phyloP scores from a whole-genome alignment of 2,797 vertebrate species.

The Gymnopithys bicolor region DNA sequence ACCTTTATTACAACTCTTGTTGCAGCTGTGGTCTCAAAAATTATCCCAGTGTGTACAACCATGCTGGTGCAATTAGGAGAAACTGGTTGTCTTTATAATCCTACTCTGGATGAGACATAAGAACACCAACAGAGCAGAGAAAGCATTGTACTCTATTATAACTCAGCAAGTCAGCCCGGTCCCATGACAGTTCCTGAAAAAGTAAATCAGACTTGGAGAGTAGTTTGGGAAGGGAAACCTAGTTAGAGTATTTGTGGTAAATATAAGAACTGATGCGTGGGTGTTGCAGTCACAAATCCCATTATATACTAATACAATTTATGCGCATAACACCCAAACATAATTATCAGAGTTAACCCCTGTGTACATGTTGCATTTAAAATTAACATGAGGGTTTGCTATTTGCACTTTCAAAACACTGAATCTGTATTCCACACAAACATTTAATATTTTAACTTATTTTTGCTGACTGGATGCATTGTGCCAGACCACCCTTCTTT shows the following conservation, averaged over 20 bases:
- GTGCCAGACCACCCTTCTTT: neutral
- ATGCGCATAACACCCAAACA: neutral
- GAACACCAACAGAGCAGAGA: neutral
- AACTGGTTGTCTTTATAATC: neutral
- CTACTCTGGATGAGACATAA: neutral
- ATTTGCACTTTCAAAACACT: neutral
- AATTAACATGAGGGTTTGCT: constrained; percentile 3
- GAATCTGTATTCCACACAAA: neutral
- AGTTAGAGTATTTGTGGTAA: constrained; percentile 10
- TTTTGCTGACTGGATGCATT: neutral
- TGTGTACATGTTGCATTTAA: constrained; percentile 8
- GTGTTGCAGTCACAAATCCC: constrained; percentile 11
- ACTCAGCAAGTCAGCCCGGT: neutral
- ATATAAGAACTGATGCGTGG: neutral
- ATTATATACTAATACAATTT: constrained; percentile 20
- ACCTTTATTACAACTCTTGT: constrained; percentile 36
- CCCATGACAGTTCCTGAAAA: neutral
- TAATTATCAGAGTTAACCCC: constrained; percentile 22
- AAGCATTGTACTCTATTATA: neutral
- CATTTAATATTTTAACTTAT: neutral
- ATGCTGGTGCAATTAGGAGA: neutral
- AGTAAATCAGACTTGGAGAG: constrained; percentile 29
- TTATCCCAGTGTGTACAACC: constrained; percentile 9
- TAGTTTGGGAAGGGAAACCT: neutral
- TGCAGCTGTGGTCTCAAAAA: constrained; percentile 28